phyloP scores from a whole-genome alignment of 92 coral and sea anemone genomes.

The Palythoa grandis region DNA sequence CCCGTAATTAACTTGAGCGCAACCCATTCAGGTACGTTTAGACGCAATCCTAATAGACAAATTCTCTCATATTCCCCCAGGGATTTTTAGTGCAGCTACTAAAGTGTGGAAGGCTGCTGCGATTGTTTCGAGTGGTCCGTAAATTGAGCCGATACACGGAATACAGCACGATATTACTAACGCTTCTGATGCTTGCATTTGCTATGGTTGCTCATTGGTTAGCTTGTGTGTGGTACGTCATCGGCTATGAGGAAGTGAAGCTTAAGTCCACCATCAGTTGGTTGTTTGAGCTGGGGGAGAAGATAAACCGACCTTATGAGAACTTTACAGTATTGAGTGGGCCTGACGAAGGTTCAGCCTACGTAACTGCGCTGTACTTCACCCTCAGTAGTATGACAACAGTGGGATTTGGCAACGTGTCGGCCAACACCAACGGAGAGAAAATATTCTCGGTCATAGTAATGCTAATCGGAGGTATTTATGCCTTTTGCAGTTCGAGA shows the following conservation, averaged over 20 bases:
- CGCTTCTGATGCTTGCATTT: conserved; percentile 83
- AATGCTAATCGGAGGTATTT: conserved; percentile 84
- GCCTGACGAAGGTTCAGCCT: conserved; percentile 87
- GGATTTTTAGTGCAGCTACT: conserved; percentile 86
- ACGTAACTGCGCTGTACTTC: conserved; percentile 86
- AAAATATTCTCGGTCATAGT: conserved; percentile 79
- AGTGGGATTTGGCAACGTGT: conserved; percentile 92
- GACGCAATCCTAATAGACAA: not conserved
- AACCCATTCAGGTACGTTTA: too few relatives aligned
- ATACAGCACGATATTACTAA: conserved; percentile 80
- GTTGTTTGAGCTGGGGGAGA: conserved; percentile 85
- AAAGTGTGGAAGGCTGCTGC: conserved; percentile 87
- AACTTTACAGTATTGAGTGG: conserved; percentile 69
- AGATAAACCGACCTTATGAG: conserved; percentile 68
- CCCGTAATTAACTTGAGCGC: too few relatives aligned
- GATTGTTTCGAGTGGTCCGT: conserved; percentile 89
- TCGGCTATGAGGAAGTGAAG: conserved; percentile 76
- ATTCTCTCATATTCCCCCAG: conserved; percentile 41
- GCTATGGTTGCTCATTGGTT: conserved; percentile 93
- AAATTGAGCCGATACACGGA: conserved; percentile 88
- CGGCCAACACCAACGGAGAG: conserved; percentile 88
- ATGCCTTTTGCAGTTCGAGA: not conserved
- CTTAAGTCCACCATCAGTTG: conserved; percentile 72
- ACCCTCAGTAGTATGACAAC: conserved; percentile 93
- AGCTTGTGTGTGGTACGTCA: conserved; percentile 89